Evolutionary conservation across 1,140 invertebrate genomes (phyloP).

Genomic region (Aethina tumida): DNA sequence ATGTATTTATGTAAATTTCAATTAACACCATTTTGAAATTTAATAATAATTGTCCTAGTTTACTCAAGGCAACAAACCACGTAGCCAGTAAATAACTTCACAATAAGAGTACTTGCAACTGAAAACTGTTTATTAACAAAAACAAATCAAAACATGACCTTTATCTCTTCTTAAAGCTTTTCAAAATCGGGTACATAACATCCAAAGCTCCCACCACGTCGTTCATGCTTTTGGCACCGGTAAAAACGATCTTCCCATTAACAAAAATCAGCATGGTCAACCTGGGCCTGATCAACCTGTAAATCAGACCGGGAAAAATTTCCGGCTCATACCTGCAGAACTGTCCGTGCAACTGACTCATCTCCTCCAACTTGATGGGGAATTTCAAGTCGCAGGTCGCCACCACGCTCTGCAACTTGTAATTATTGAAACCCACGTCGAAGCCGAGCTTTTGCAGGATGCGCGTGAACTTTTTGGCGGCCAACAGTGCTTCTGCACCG

Average conservation of each 20-base stretch:
- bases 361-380: slow-evolving; percentile 92
- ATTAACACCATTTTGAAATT: too few relatives aligned
- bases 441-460: slow-evolving; percentile 97
- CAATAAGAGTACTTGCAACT: too few relatives aligned
- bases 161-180: slow-evolving; percentile 84
- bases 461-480: slow-evolving; percentile 96
- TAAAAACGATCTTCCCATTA: slow-evolving; percentile 94
- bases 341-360: slow-evolving; percentile 94
- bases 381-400: slow-evolving; percentile 99
- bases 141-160: too few relatives aligned
- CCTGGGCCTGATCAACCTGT: slow-evolving; percentile 92
- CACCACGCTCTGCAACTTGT: slow-evolving; percentile 99
- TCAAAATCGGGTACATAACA: slow-evolving; percentile 93
- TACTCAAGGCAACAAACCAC: too few relatives aligned
- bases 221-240: slow-evolving; percentile 85
- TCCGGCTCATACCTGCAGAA: slow-evolving; percentile 69
- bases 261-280: slow-evolving; percentile 96
- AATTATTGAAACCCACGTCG: slow-evolving; percentile 96
- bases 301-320: slow-evolving; percentile 94
- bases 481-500: slow-evolving; percentile 93
- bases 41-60: too few relatives aligned
- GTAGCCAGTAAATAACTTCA: too few relatives aligned
- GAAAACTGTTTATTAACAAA: too few relatives aligned
- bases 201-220: slow-evolving; percentile 93
- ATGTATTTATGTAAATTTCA: too few relatives aligned